Base-by-base conservation (phyloP, 2,113 vertebrate species). In the Equus quagga region DNA sequence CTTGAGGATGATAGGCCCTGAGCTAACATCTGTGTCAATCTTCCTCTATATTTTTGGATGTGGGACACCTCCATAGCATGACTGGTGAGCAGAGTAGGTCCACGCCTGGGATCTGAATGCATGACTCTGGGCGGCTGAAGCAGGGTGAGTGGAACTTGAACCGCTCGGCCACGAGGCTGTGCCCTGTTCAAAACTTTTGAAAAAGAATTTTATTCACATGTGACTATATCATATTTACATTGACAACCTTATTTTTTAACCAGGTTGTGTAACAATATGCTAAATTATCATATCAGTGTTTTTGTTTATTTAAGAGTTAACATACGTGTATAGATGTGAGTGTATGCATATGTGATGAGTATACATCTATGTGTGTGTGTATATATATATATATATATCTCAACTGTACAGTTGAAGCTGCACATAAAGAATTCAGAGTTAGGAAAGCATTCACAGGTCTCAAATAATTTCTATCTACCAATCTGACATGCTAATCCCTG, bases 401-500 rank as follows among this genome's bases (percentile, higher is more conserved):
- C 31, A 41, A 51, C 23, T 23, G 6, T 82, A 65, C 56, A 54
- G 2, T 60, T 76, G n/a, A 87, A 88, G 64, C 15, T 83, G 51
- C 13, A 83, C 12, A 17, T 65, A 89, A 65, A 69, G 12, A 88
- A 83, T 87, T 84, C 46, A 83, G 64, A 94, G 88, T 89, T 79
- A 65, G 58, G 21, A 88, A 73, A 76, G 31, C 26, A 72, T 83
- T 82, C 65, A 88, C n/a, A 73, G 31, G 8, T 92, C 58, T 92
- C 58, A 82, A 84, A 81, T 69, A 94, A 54, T 94, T 96, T 95
- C n/a, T 91, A 46, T 19, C 62, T 8, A 70, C 8, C 31, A 67
- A 67, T 69, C 12, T 54, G 41, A 54, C 13, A 60, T 60, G 14
- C 8, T 67, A 78, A 70, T 51, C 58, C 49, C 81, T 85, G n/a